These are phyloP conservation scores for Scomber colias DNA, from an alignment of 2,113 vertebrate species.

Conservation along the genomic window DNA sequence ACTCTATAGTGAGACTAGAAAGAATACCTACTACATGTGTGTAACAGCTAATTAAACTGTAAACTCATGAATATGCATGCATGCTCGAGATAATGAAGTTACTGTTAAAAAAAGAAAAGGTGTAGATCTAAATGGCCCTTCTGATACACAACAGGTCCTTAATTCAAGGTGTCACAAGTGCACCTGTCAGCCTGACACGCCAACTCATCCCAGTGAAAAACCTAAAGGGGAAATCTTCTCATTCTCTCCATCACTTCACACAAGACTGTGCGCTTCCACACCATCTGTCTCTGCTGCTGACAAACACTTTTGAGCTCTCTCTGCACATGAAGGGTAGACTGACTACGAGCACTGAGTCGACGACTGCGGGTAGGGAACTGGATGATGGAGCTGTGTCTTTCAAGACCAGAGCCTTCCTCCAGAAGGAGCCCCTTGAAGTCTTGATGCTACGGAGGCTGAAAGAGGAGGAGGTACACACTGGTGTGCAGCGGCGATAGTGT, in stretches of 20 bases:
- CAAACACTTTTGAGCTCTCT: conserved; percentile 40
- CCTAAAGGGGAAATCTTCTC: conserved; percentile 38
- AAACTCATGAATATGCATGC: conserved; percentile 16
- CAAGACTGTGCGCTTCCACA: conserved; percentile 5
- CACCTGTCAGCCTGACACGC: conserved; percentile 41
- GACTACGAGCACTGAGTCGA: not conserved
- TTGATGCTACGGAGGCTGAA: not conserved
- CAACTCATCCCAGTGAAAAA: conserved; percentile 3
- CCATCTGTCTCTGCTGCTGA: conserved; percentile 56
- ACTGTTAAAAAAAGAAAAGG: not conserved
- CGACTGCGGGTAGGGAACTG: conserved; percentile 15
- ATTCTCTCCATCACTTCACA: conserved; percentile 48
- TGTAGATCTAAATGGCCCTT: conserved; percentile 2
- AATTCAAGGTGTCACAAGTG: conserved; percentile 48
- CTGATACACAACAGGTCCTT: conserved; percentile 39
- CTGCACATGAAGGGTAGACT: conserved; percentile 1
- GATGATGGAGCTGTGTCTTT: conserved; percentile 46
- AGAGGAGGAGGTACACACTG: not conserved
- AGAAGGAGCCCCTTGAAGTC: conserved; percentile 42
- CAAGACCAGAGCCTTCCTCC: conserved; percentile 30
- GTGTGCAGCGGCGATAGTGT: conserved; percentile 22
- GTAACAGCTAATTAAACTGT: not conserved
- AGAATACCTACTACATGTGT: not conserved
- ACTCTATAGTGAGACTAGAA: not conserved
- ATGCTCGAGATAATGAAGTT: not conserved